Base-by-base conservation (phyloP, 2,797 vertebrate species). In the Arnoldichthys spilopterus region DNA sequence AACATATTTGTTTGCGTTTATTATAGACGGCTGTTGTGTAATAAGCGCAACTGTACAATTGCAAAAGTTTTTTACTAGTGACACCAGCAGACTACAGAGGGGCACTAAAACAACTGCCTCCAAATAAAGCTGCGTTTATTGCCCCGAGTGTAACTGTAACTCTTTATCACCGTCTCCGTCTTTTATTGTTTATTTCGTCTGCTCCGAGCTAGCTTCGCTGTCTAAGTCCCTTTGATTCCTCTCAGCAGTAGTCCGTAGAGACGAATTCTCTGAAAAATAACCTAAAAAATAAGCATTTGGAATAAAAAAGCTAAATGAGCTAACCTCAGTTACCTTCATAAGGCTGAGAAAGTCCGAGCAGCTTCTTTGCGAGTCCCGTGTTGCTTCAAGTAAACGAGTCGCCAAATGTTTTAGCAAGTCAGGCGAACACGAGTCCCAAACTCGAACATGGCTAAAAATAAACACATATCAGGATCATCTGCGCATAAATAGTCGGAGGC, bases 291-390 rank as follows among this genome's bases (percentile, higher is more conserved):
- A 47, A 22, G 5, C 2, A 58, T 30, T 34, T 37, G 15, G 4
- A 45, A 30, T n/a, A 15, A 22, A 2, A 8, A 68, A 67, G 3
- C 63, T 24, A n/a, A n/a, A 45, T 16, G 47, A 34, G 81, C 84
- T 79, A 51, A 85, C 84, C 84, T 83, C 45, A 63, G 70, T 22
- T 54, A 77, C 83, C 81, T 76, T 83, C 84, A 85, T 83, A 72
- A 49, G 61, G 72, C 67, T 78, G n/a, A 56, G 53, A 80, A 83
- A 59, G 72, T 76, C 47, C 56, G 51, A 30, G 28, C 2, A 20
- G 28, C 24, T 45, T 6, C 40, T 24, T 51, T 37, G 56, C 7
- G 70, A 72, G 34, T 61, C 63, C 64, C 75, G 66, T 32, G 59
- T 77, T 20, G 43, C 8, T 49, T 32, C 51, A 12, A 11, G 61